phyloP scores from a whole-genome alignment of 2,113 vertebrate genomes.

The Anhinga anhinga region DNA sequence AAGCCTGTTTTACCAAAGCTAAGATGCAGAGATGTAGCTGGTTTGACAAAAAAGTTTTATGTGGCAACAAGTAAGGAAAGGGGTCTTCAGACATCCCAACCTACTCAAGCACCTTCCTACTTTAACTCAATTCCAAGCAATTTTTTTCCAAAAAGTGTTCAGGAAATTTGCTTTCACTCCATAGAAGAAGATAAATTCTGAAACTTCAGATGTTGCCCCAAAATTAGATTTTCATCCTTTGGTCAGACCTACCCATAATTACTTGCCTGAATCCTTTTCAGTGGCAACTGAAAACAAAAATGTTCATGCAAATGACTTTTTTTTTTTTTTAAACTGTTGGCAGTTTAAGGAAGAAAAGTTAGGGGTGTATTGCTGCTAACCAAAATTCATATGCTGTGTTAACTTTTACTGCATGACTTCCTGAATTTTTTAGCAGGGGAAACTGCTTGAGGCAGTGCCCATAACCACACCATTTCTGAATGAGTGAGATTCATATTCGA shows the following conservation, averaged over 20 bases:
- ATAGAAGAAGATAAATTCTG: neutral
- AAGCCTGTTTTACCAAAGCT: neutral
- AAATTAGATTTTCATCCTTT: slow-evolving; percentile 10
- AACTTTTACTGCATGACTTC: slow-evolving; percentile 41
- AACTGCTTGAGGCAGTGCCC: slow-evolving; percentile 33
- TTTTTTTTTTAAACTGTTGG: neutral
- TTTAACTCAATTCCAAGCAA: neutral
- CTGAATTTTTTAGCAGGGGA: slow-evolving; percentile 56
- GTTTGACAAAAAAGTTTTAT: neutral
- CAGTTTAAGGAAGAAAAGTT: slow-evolving; percentile 34
- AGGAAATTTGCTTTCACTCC: neutral
- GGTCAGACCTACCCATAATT: neutral
- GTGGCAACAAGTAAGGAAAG: neutral
- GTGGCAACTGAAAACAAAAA: slow-evolving; percentile 29
- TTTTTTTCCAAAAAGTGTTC: neutral
- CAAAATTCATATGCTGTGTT: slow-evolving; percentile 46
- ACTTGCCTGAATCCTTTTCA: slow-evolving; percentile 1
- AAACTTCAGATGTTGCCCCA: neutral
- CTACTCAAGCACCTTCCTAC: neutral
- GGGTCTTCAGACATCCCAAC: neutral
- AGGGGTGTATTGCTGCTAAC: slow-evolving; percentile 28
- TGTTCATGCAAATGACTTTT: neutral
- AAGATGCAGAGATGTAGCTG: neutral
- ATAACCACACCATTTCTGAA: slow-evolving; percentile 47
- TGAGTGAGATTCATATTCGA: neutral